Evolutionary conservation across 1,140 invertebrate genomes (phyloP).

Genomic region (Pogonomyrmex barbatus): DNA sequence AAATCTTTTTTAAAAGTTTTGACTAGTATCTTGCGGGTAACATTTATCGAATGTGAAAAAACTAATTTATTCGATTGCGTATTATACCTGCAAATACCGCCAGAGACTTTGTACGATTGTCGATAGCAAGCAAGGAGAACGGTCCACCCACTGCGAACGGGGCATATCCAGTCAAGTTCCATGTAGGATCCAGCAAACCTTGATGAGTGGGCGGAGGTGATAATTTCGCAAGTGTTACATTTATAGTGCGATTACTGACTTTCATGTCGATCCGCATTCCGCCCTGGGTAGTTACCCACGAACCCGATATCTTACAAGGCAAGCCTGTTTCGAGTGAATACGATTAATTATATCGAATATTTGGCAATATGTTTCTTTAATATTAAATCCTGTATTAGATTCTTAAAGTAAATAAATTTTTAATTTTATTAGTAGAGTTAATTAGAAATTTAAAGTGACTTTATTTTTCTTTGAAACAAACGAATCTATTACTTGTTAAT

Average conservation of each 20-base stretch:
- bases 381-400: background rate
- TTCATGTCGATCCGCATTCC: conserved; percentile 76
- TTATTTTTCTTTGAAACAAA: background rate
- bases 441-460: background rate
- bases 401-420: background rate
- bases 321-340: conserved; percentile 65
- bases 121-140: conserved; percentile 73
- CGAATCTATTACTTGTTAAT: background rate
- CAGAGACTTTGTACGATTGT: conserved; percentile 75
- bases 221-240: conserved; percentile 68
- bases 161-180: conserved; percentile 76
- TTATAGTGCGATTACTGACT: conserved; percentile 73
- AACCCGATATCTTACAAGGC: conserved; percentile 77
- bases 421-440: background rate
- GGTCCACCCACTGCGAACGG: conserved; percentile 75
- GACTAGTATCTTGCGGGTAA: background rate
- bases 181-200: conserved; percentile 72
- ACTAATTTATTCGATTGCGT: background rate
- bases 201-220: conserved; percentile 31
- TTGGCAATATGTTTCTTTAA: conserved; percentile 1
- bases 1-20: conserved; percentile 48
- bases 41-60: background rate
- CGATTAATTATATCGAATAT: background rate
- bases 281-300: conserved; percentile 75
- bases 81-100: conserved; percentile 78